These are phyloP conservation scores for Anoplius nigerrimus DNA, from an alignment of 2,888 invertebrate genomes.

Conservation along the genomic window DNA sequence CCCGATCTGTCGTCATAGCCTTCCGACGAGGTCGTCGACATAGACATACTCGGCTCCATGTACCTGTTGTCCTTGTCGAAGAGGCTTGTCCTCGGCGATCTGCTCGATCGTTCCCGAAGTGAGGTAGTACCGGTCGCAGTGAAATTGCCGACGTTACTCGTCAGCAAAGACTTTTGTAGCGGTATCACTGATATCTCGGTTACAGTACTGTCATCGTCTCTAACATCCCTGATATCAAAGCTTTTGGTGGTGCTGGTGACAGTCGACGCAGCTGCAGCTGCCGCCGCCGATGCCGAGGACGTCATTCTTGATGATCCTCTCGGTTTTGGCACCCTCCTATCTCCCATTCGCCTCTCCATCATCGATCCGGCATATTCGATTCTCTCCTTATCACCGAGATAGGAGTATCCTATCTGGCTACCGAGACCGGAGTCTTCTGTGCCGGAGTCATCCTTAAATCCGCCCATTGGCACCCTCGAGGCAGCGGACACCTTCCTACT, in stretches of 20 bases:
- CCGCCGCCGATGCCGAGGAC: too few species aligned
- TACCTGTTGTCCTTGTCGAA: conserved; percentile 71
- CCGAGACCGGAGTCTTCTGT: conserved; percentile 81
- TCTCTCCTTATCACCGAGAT: conserved; percentile 63
- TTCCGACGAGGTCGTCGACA: conserved; percentile 73
- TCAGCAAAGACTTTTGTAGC: conserved; percentile 77
- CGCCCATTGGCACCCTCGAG: conserved; percentile 76
- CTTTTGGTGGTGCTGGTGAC: conserved; percentile 78
- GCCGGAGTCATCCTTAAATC: conserved; percentile 78
- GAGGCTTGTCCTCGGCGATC: conserved; percentile 74
- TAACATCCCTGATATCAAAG: conserved; percentile 85
- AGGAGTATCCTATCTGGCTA: conserved; percentile 72
- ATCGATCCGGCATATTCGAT: conserved; percentile 67
- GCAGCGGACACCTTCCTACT: conserved; percentile 79
- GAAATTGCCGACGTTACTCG: conserved; percentile 68
- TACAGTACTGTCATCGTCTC: conserved; percentile 81
- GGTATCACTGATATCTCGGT: conserved; percentile 81
- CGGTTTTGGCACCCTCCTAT: conserved; percentile 76
- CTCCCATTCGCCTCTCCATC: conserved; percentile 68
- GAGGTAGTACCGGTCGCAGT: neutral
- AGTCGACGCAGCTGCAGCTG: too few species aligned
- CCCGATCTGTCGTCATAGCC: conserved; percentile 78
- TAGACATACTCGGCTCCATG: conserved; percentile 69
- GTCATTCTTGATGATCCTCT: conserved; percentile 86
- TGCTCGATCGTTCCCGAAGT: conserved; percentile 76